A percentile compares a stretch with the other conserved stretches of the same genome.
These are phyloP conservation scores for Eulemur coronatus DNA, from an alignment of 2,797 vertebrate species.

Conservation along the genomic window DNA sequence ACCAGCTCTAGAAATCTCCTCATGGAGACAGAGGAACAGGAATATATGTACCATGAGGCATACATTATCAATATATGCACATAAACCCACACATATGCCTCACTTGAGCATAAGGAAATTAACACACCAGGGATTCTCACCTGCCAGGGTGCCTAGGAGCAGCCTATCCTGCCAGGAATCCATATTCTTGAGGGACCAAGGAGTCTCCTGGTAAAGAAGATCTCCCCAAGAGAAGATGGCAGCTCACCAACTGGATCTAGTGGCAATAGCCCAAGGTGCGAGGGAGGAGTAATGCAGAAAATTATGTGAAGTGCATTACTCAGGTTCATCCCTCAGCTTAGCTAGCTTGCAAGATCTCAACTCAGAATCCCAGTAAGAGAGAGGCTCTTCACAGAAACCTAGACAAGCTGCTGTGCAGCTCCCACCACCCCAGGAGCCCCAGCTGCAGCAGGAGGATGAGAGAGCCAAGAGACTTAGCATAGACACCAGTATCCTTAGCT, in stretches of 20 bases:
- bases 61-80: constrained; percentile 5
- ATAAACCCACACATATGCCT: neutral
- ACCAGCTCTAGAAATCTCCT: neutral
- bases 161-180: neutral
- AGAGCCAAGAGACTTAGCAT: neutral
- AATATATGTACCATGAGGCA: neutral
- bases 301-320: neutral
- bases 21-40: neutral
- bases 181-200: neutral
- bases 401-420: constrained; percentile 1
- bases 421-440: neutral
- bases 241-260: neutral
- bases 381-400: neutral
- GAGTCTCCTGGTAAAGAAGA: neutral
- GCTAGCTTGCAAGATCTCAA: neutral
- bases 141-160: neutral
- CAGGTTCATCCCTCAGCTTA: neutral
- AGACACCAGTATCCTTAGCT: neutral
- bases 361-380: constrained; percentile 28
- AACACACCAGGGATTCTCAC: neutral
- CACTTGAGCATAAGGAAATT: constrained; percentile 16
- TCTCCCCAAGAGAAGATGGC: neutral
- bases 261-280: neutral
- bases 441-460: neutral
- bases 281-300: constrained; percentile 25